phyloP scores from a whole-genome alignment of 30 jellyfish, hydroid and myxozoan genomes.

The Hydractinia echinata region DNA sequence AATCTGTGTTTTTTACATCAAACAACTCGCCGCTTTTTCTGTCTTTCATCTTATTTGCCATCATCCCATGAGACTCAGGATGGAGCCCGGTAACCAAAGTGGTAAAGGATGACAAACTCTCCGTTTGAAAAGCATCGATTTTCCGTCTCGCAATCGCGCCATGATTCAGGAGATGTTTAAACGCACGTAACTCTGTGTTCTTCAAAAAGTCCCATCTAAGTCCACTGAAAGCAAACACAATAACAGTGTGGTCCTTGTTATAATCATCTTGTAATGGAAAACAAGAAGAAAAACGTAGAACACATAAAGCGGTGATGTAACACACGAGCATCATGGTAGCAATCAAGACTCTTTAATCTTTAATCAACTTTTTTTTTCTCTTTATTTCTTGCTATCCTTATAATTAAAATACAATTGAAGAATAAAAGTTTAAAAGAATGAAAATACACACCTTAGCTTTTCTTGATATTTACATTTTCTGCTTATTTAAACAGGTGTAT shows the following conservation, averaged over 20 bases:
- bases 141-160: conserved; percentile 69
- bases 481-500: no score
- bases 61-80: conserved; percentile 91
- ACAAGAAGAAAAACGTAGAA: no score
- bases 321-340: no score
- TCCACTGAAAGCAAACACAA: conserved; percentile 84
- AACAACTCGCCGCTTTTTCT: conserved; percentile 39
- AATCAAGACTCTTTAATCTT: no score
- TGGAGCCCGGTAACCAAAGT: conserved; percentile 79
- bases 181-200: conserved; percentile 39
- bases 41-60: conserved; percentile 72
- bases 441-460: no score
- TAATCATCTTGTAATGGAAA: no score
- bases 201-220: conserved; percentile 54
- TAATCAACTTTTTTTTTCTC: no score
- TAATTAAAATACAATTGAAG: no score
- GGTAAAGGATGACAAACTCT: conserved; percentile 71
- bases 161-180: conserved; percentile 41
- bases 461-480: no score
- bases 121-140: conserved; percentile 79
- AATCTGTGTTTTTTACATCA: conserved; percentile 48
- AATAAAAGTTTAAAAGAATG: no score
- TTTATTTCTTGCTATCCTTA: no score
- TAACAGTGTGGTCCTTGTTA: conserved; percentile 21
- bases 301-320: no score